phyloP scores from a whole-genome alignment of 2,888 invertebrate species.

The Aspidiotus rigidus region DNA sequence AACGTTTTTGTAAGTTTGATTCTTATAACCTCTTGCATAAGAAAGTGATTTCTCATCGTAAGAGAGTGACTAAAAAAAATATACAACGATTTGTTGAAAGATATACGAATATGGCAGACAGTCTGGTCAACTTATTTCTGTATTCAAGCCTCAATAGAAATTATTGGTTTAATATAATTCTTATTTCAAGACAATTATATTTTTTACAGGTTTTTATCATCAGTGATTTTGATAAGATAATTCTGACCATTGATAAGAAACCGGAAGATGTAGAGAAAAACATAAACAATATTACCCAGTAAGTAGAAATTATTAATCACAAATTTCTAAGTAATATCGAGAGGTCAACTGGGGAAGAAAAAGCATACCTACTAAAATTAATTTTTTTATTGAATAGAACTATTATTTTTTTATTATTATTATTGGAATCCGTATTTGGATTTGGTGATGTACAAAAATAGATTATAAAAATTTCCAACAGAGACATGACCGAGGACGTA shows the following conservation, averaged over 20 bases:
- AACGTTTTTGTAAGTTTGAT: conserved; percentile 66
- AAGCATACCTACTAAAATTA: conserved; percentile 17
- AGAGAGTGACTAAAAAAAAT: too few relatives aligned
- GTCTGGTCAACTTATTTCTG: background rate
- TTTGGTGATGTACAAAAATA: too few relatives aligned
- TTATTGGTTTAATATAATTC: background rate
- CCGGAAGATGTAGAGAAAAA: conserved; percentile 66
- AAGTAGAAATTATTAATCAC: conserved; percentile 39
- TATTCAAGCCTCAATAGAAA: background rate
- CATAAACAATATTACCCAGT: conserved; percentile 60
- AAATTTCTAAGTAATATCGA: too few relatives aligned
- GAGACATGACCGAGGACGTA: too few relatives aligned
- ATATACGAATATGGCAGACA: too few relatives aligned
- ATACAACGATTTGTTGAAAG: too few relatives aligned
- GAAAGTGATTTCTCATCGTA: too few relatives aligned
- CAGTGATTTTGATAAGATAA: conserved; percentile 69
- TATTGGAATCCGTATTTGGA: too few relatives aligned
- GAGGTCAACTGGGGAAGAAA: too few relatives aligned
- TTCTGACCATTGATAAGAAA: conserved; percentile 64
- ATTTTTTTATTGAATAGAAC: conserved; percentile 9
- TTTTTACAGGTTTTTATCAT: conserved; percentile 62
- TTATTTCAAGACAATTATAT: conserved; percentile 16
- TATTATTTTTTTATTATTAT: background rate
- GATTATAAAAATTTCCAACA: too few relatives aligned
- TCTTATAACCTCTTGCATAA: too few relatives aligned